Evolutionary conservation across 2,113 vertebrate species (phyloP).

Genomic region (Anseranas semipalmata): DNA sequence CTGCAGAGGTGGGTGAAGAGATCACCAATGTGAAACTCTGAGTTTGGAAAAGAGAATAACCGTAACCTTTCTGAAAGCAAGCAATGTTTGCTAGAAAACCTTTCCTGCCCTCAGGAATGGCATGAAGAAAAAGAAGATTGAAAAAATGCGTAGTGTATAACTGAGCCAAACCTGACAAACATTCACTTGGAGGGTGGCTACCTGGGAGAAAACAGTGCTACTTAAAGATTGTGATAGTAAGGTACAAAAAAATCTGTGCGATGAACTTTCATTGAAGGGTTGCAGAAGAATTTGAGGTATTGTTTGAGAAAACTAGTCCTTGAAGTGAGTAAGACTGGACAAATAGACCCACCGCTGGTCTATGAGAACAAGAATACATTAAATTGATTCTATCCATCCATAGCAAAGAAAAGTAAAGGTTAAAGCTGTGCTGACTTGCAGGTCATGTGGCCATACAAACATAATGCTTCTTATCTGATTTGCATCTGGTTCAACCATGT

Average conservation of each 20-base stretch:
- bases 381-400: not conserved
- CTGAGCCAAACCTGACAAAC: not conserved
- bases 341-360: fast-evolving
- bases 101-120: not conserved
- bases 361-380: not conserved
- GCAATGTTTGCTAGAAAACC: not conserved
- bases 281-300: not conserved
- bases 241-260: not conserved
- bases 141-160: not conserved
- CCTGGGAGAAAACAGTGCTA: not conserved
- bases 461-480: not conserved
- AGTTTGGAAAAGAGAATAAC: not conserved
- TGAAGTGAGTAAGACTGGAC: not conserved
- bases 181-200: not conserved
- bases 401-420: not conserved
- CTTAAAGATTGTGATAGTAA: not conserved
- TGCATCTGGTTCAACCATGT: not conserved
- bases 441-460: fast-evolving
- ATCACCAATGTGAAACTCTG: not conserved
- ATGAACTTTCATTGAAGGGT: not conserved
- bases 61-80: not conserved
- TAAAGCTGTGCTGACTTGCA: not conserved
- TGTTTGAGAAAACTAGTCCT: not conserved
- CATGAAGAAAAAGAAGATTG: not conserved
- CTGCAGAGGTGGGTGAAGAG: not conserved